These are phyloP conservation scores for Aldabrachelys gigantea DNA, from an alignment of 2,113 vertebrate species.

Conservation along the genomic window DNA sequence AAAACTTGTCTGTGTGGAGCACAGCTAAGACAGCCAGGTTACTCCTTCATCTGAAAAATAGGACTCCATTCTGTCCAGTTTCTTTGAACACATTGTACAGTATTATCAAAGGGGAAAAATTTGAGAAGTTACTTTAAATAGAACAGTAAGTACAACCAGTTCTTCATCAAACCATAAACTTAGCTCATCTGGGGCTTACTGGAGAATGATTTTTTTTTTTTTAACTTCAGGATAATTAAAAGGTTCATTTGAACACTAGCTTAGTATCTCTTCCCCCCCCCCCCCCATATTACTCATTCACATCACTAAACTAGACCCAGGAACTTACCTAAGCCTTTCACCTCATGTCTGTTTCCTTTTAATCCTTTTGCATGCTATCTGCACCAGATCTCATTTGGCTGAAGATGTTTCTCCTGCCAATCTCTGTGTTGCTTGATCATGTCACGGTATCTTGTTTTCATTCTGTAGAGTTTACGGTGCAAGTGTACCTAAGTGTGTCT, in stretches of 20 bases:
- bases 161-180: neutral
- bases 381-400: conserved; percentile 12
- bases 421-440: conserved; percentile 15
- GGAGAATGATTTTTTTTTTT: neutral
- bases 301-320: conserved; percentile 35
- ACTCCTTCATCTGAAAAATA: neutral
- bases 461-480: neutral
- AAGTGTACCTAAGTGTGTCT: neutral
- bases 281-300: neutral
- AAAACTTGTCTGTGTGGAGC: neutral
- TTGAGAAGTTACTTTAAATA: neutral
- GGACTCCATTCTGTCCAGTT: neutral
- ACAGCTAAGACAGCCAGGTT: neutral
- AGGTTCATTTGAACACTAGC: conserved; percentile 2
- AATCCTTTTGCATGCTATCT: conserved; percentile 32
- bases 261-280: neutral
- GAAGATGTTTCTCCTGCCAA: neutral
- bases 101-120: neutral
- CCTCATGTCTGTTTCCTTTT: conserved; percentile 67
- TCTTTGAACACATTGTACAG: rapidly evolving
- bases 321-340: conserved; percentile 43
- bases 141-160: neutral
- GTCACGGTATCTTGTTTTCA: conserved; percentile 39
- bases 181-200: conserved; percentile 17
- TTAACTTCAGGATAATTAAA: neutral